Evolutionary conservation across 2,797 vertebrate species (phyloP), one percentile per base, ranked within the genome.

Genomic region (Xerus rutilus): DNA sequence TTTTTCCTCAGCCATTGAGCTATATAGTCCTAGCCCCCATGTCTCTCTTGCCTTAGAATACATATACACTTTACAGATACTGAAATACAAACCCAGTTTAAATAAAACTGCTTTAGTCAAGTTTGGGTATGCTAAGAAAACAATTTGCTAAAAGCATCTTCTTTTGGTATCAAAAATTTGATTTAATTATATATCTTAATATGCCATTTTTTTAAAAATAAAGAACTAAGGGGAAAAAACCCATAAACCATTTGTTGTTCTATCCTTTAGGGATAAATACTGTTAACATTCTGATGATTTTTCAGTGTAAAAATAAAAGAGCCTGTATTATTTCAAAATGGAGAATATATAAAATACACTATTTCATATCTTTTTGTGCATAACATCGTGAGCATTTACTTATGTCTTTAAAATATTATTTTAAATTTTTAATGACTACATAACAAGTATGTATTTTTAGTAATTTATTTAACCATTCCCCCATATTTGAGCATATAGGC

Each of bases 311-410:
- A 64, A n/a, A 32, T 64, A 86, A 95, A 81, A 93, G 0, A 93
- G 69, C 39, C 47, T 89, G 15, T 35, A 49, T 77, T 86, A 87
- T 89, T 95, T 95, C 47, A 95, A 89, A 94, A 96, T 73, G 84
- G 73, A 91, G 28, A 64, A 88, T 23, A 18, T 32, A 91, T 88
- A 30, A 43, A 20, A 77, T 21, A 84, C 35, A 57, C 28, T 43
- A 89, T 74, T 77, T 86, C 45, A 65, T n/a, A 54, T n/a, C 11
- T 86, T 91, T 77, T 85, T 72, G 39, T 20, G 91, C 10, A 95
- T 43, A 30, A 86, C 10, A 73, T 14, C 59, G 11, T 70, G 14
- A 89, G 39, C 23, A 89, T 77, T 88, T 87, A 43, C 72, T 21
- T n/a, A 69, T 5, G 11, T 79, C 59, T 39, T 93, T 70, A 72